These are phyloP conservation scores for Ivindomyrus marchei DNA, from an alignment of 2,113 vertebrate genomes.

Conservation along the genomic window DNA sequence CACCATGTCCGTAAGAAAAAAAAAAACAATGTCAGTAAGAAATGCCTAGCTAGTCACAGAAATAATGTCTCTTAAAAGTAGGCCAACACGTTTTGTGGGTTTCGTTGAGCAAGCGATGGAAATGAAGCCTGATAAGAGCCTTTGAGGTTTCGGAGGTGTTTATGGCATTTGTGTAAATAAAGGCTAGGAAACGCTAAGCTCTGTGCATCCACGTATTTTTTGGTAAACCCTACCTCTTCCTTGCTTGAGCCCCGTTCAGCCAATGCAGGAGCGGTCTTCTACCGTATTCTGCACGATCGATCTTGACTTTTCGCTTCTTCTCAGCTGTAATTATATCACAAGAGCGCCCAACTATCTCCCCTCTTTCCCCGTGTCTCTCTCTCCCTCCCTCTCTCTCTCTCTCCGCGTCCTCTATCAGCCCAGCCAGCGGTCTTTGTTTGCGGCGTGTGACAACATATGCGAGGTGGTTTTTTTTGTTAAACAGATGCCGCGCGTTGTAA, in stretches of 20 bases:
- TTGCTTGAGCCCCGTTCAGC: background rate
- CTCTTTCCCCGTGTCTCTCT: background rate
- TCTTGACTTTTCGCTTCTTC: constrained; percentile 9
- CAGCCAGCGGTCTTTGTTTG: background rate
- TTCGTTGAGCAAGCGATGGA: background rate
- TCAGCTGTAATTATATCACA: constrained; percentile 12
- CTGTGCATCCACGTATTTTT: background rate
- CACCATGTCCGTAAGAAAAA: background rate
- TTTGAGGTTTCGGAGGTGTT: background rate
- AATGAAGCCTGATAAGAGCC: background rate
- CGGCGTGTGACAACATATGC: background rate
- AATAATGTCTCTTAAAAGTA: background rate
- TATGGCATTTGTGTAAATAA: background rate
- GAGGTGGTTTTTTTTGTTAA: background rate
- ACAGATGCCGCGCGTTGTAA: constrained; percentile 6
- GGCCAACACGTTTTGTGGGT: background rate
- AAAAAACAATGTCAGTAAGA: background rate
- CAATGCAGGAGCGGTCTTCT: constrained; percentile 3
- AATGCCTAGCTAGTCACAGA: background rate
- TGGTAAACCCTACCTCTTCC: constrained; percentile 6
- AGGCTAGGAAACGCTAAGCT: background rate
- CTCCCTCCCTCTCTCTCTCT: background rate
- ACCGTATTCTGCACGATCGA: background rate
- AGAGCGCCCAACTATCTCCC: constrained; percentile 8
- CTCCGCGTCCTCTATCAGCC: background rate